Evolutionary conservation across 2,797 vertebrate genomes (phyloP).

Genomic region (Pseudopleuronectes americanus): DNA sequence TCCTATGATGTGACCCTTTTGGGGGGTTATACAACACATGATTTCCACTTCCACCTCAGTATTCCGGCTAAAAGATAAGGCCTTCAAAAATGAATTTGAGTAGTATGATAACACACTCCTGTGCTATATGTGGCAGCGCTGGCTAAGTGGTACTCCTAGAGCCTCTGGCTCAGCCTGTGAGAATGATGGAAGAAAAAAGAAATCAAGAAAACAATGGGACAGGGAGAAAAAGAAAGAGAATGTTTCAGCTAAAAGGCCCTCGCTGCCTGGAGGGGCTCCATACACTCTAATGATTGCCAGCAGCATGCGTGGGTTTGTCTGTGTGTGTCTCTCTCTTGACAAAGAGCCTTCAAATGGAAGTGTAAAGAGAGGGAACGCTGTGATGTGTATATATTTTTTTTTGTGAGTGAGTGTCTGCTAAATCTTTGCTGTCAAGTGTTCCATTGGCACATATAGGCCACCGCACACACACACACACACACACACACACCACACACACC

Average conservation of each 20-base stretch:
- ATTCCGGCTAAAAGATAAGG: background rate
- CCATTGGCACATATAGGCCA: constrained; percentile 46
- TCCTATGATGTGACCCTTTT: too few relatives aligned
- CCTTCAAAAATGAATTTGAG: constrained; percentile 6
- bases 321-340: constrained; percentile 39
- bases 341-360: constrained; percentile 58
- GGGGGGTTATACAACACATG: too few relatives aligned
- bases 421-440: constrained; percentile 38
- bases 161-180: constrained; percentile 50
- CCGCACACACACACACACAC: constrained; percentile 14
- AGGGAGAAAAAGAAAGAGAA: constrained; percentile 54
- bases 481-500: constrained; percentile 22
- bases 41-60: too few relatives aligned
- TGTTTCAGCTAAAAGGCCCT: constrained; percentile 82
- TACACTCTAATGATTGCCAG: constrained; percentile 71
- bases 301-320: constrained; percentile 31
- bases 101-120: constrained; percentile 9
- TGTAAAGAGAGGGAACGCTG: constrained; percentile 46
- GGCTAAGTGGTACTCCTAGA: constrained; percentile 57
- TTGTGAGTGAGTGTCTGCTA: constrained; percentile 36
- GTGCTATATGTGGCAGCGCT: constrained; percentile 22
- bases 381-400: constrained; percentile 11
- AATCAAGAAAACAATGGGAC: constrained; percentile 72
- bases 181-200: constrained; percentile 20
- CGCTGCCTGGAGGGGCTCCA: constrained; percentile 77